Evolutionary conservation across 2,888 invertebrate species (phyloP), one percentile per base, ranked within the genome.

Genomic region (Tyria jacobaeae): DNA sequence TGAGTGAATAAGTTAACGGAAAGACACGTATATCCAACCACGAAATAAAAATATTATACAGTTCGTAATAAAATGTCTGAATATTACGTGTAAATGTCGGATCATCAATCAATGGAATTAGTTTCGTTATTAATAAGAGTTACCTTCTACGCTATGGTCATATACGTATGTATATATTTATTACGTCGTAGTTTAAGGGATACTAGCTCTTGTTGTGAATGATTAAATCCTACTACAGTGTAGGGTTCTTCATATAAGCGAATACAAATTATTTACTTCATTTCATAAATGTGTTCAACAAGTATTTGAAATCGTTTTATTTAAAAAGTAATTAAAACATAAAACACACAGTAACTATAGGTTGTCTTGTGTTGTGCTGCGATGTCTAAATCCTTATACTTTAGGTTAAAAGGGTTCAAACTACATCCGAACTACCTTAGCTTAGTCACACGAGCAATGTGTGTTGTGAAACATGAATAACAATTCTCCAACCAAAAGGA

Each of bases 1-100:
- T 48, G 39, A 48, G 48, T 53, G 53, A 53, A 57, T 62, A 57
- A 34, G 49, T 62, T 61, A 60, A 37, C 51, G 21, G 21, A 37
- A 14, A 27, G 27, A 15, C 34, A 25, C 34, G 24, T 48, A 35
- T 25, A n/a, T 3, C 31, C 27, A 44, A 44, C 48, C 21, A 25
- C 21, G 21, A 56, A 48, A 56, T 35, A 48, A 56, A 56, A 56
- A 35, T 48, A 56, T 56, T 3, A 56, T 56, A 12, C 5, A 34
- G n/a, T 56, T 35, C 21, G 47, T 48, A 37, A 56, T 48, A 44
- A 17, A 39, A 41, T 24, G 12, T 7, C 37, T 37, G 15, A 4
- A n/a, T 14, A 35, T 44, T 15, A 50, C 14, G 50, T 51, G 21
- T 25, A 25, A 53, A 53, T 39, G 24, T 37, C 52, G n/a, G 10